Evolutionary conservation across 2,888 invertebrate genomes (phyloP), one percentile per base, ranked within the genome.

Genomic region (Prosopocoilus inquinatus): DNA sequence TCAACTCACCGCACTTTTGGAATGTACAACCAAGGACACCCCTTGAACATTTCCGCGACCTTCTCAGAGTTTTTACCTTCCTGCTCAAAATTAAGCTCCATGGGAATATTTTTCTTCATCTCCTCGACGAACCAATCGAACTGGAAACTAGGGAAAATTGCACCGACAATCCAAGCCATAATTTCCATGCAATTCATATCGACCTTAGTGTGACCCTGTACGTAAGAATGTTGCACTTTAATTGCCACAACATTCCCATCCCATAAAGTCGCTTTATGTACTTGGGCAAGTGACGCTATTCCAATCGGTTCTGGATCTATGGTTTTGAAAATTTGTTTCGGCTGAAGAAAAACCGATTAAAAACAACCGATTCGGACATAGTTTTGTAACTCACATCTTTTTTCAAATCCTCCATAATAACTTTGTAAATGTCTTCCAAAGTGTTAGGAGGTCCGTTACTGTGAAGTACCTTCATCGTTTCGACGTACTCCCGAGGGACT

Each of bases 91-190:
- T 98, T 87, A 60, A 99, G 78, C 76, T 99, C 99, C 62, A 84
- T 80, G 0, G 92, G 89, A 59, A 96, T 85, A 79, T 99, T 99
- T 69, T 87, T 91, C 72, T 94, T 96, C 0, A 93, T 94, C 79
- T 98, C 97, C 58, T 96, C 94, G 1, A 96, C 94, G 3, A 99
- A 81, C 99, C 99, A 99, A 69, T 92, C 85, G 75, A 99, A 91
- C 78, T 93, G 88, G 70, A 99, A 99, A 63, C 97, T 96, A 1
- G 97, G 97, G 75, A 99, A 98, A 1, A 94, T 79, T 79, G 84
- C 86, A 1, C 91, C 87, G 72, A 96, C 91, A 1, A 91, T 76
- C 65, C 85, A 86, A 0, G 95, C 90, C 41, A 97, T 80, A 52
- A 88, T 77, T 74, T 97, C 94, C 96, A 99, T 99, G 53, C 96